Conservation (phyloP, 2,797 vertebrate species). For the Semotilus atromaculatus region DNA sequence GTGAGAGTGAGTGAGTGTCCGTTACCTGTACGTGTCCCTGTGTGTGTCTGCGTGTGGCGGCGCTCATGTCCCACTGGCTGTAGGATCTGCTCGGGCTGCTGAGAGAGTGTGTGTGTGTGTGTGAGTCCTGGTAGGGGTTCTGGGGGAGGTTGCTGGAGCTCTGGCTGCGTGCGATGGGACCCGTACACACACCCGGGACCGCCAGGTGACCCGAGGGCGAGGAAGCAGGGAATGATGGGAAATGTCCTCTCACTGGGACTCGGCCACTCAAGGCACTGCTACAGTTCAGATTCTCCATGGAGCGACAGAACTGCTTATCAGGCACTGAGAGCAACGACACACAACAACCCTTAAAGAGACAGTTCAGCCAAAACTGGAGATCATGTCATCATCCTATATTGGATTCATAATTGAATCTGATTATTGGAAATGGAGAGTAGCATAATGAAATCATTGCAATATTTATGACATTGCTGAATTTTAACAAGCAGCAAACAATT, state of each 20-base stretch:
- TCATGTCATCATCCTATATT: not conserved
- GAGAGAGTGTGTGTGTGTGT: slow-evolving; percentile 41
- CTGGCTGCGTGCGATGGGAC: slow-evolving; percentile 75
- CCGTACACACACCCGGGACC: slow-evolving; percentile 57
- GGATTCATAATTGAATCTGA: no score
- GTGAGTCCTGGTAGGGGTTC: slow-evolving; percentile 76
- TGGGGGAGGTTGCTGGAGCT: slow-evolving; percentile 82
- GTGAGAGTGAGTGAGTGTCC: slow-evolving; percentile 11
- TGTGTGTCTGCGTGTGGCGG: slow-evolving; percentile 63
- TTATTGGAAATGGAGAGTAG: not conserved
- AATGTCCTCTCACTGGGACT: slow-evolving; percentile 51
- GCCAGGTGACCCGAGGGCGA: slow-evolving; percentile 64
- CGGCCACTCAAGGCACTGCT: slow-evolving; percentile 71
- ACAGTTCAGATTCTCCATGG: slow-evolving; percentile 83
- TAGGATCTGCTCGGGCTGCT: slow-evolving; percentile 72
- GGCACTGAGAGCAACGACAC: slow-evolving; percentile 64
- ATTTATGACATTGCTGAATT: no score
- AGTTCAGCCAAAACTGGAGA: not conserved
- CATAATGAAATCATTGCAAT: no score
- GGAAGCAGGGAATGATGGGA: slow-evolving; percentile 63
- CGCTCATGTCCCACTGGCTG: slow-evolving; percentile 80
- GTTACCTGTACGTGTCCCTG: slow-evolving; percentile 47
- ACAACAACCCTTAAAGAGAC: not conserved
- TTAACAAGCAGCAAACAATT: no score
- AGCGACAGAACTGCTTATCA: slow-evolving; percentile 73